Evolutionary conservation across 2,888 invertebrate species (phyloP), one percentile per base, ranked within the genome.

Genomic region (Drosophila meridiana): DNA sequence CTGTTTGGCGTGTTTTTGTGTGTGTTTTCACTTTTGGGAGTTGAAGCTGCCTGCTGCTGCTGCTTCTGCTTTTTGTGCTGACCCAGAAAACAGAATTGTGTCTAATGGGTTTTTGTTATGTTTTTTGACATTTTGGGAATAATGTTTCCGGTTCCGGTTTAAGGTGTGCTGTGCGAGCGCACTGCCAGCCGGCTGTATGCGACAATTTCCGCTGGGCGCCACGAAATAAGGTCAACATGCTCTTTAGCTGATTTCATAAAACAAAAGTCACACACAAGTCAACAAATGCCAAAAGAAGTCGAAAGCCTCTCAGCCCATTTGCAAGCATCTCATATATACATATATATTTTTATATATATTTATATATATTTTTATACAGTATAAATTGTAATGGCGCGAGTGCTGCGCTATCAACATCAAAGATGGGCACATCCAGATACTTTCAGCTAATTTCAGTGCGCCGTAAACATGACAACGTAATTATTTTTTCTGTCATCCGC

Each of bases 121-220:
- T 82, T 89, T 87, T 88, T 85, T 89, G 87, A 89, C 87, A 88
- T 88, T 88, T 87, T 87, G 81, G 86, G 87, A 86, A 88, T 87
- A 87, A 89, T 89, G 87, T 88, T 88, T 88, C 87, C 87, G 83
- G 55, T 86, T 88, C 87, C 87, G 87, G 88, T 89, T 88, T 84
- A 88, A 88, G 87, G 87, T 88, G 87, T 86, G 82, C 79, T 73
- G 61, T 75, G 66, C 69, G 67, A 71, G 56, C 67, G 59, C 62
- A 60, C 45, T 60, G 45, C 62, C 5, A 32, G 40, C 30, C 57
- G 47, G 47, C 72, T 78, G 71, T 88, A 88, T 85, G 82, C 74
- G 89, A 88, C 90, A 89, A 85, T 83, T 83, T 85, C 90, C 84
- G 87, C 52, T 64, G 63, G 53, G 47, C 73, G 64, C 65, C 66